Percentiles rank a stretch among this genome's conserved stretches.
These are phyloP conservation scores for Torymus tubicola DNA, from an alignment of 2,888 invertebrate genomes.

Conservation along the genomic window DNA sequence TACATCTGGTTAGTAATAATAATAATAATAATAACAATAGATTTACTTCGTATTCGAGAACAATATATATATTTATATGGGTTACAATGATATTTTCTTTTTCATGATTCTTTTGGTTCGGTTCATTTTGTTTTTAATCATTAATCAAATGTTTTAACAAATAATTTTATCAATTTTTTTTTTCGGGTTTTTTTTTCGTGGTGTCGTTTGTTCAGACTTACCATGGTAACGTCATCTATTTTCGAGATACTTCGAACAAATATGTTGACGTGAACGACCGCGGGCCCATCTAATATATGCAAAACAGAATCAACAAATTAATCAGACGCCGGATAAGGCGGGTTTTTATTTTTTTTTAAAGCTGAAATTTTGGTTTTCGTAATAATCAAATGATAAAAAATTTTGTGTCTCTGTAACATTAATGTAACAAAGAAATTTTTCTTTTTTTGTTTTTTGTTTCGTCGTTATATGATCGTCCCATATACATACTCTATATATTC, in stretches of 20 bases:
- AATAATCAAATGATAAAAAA: too few species aligned
- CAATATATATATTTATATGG: not conserved
- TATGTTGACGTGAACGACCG: constrained; percentile 97
- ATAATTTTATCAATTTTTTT: not conserved
- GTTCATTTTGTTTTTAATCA: not conserved
- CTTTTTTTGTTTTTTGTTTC: too few species aligned
- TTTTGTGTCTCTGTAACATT: too few species aligned
- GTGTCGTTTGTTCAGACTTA: constrained; percentile 81
- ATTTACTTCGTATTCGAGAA: not conserved
- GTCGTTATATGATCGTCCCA: too few species aligned
- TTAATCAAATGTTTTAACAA: not conserved
- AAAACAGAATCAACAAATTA: constrained; percentile 75
- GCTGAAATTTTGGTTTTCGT: constrained; percentile 55
- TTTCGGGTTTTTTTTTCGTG: constrained; percentile 50
- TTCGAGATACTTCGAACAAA: constrained; percentile 99
- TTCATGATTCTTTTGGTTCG: constrained; percentile 42
- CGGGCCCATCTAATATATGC: constrained; percentile 89
- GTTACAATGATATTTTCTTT: constrained; percentile 14
- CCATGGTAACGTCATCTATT: constrained; percentile 99
- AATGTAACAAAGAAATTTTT: too few species aligned
- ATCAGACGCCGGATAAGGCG: constrained; percentile 65
- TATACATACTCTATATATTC: too few species aligned
- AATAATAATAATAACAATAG: not conserved
- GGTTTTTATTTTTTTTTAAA: constrained; percentile 46
- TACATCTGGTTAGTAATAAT: not conserved